Conservation (phyloP, 30 jellyfish, hydroid and myxozoan genomes). For the Pelagia noctiluca region DNA sequence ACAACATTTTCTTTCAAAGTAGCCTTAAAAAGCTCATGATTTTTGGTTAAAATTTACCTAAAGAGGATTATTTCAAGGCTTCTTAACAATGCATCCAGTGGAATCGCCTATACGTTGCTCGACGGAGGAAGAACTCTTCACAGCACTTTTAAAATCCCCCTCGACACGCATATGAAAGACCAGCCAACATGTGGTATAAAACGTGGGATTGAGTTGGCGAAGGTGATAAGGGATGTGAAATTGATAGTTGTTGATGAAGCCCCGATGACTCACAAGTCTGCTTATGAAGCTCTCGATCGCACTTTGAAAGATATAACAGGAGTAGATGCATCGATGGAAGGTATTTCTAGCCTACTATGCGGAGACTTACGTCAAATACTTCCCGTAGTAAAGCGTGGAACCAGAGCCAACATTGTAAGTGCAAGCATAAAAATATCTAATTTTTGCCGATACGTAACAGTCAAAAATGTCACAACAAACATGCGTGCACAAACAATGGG, state of each 20-base stretch:
- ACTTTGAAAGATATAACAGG: slow-evolving; percentile 37
- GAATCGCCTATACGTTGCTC: slow-evolving; percentile 79
- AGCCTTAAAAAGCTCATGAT: too few species aligned
- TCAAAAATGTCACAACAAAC: slow-evolving; percentile 5
- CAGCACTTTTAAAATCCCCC: slow-evolving; percentile 45
- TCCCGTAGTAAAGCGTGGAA: slow-evolving; percentile 79
- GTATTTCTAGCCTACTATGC: slow-evolving; percentile 58
- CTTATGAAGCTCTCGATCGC: slow-evolving; percentile 61
- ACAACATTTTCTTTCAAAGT: too few species aligned
- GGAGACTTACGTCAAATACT: slow-evolving; percentile 75
- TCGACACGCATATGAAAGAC: not conserved
- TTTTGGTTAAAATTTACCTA: not conserved
- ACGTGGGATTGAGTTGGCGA: slow-evolving; percentile 48
- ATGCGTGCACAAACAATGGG: slow-evolving; percentile 12
- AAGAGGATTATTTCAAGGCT: too few species aligned
- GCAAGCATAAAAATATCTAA: slow-evolving; percentile 53
- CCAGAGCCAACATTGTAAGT: slow-evolving; percentile 50
- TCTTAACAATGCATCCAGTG: slow-evolving; percentile 79
- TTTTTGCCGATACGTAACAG: slow-evolving; percentile 31
- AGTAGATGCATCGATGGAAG: slow-evolving; percentile 57
- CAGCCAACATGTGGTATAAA: slow-evolving; percentile 6
- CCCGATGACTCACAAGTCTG: slow-evolving; percentile 53
- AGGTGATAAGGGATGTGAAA: slow-evolving; percentile 6
- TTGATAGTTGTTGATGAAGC: slow-evolving; percentile 60
- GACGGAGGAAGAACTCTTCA: slow-evolving; percentile 81